Evolutionary conservation across 2,113 vertebrate species (phyloP).

Genomic region (Anhinga rufa): DNA sequence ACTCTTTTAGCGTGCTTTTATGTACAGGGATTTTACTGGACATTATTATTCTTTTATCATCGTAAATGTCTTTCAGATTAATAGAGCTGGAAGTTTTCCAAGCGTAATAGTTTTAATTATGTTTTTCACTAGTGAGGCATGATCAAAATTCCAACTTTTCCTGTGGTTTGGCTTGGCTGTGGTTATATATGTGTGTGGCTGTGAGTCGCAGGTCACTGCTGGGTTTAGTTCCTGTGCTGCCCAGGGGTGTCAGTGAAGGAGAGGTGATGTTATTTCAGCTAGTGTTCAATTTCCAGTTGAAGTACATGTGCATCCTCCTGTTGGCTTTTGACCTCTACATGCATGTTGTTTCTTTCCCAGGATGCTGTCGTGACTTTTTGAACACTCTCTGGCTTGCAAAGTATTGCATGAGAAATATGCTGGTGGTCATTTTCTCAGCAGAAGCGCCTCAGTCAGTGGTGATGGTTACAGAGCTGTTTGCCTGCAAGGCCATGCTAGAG

Average conservation of each 20-base stretch:
- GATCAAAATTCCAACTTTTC: not conserved
- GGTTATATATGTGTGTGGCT: not conserved
- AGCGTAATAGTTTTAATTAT: constrained; percentile 13
- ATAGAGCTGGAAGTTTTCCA: constrained; percentile 4
- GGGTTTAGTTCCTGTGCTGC: not conserved
- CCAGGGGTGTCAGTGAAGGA: not conserved
- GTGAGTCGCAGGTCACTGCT: not conserved
- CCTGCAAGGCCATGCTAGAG: rapidly evolving
- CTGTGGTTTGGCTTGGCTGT: not conserved
- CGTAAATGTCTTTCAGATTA: constrained; percentile 25
- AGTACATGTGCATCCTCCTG: not conserved
- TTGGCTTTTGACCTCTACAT: not conserved
- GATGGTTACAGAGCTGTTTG: not conserved
- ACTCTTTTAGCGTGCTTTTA: constrained; percentile 6
- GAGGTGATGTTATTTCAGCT: not conserved
- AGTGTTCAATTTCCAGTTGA: not conserved
- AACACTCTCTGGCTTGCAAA: not conserved
- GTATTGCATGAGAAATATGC: not conserved
- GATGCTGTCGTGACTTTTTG: not conserved
- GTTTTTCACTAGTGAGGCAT: not conserved
- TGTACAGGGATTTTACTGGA: not conserved
- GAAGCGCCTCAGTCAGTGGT: not conserved
- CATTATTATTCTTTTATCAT: constrained; percentile 30
- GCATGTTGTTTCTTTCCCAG: not conserved
- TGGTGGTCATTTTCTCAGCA: not conserved